These are phyloP conservation scores for Diadophis punctatus DNA, from an alignment of 2,113 vertebrate genomes.

Conservation along the genomic window DNA sequence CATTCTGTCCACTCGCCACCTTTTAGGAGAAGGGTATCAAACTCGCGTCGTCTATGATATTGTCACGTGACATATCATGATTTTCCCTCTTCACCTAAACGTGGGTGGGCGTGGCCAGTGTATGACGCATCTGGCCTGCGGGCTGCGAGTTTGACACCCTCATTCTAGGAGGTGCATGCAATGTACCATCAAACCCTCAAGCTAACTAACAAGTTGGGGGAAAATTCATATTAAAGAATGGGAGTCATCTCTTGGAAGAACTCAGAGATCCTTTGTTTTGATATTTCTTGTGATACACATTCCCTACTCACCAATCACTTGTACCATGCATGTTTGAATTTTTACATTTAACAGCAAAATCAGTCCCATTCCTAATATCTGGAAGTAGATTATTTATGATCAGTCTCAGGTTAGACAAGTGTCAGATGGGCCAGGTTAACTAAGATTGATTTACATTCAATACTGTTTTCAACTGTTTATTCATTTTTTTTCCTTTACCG, in stretches of 20 bases:
- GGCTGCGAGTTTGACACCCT: no score
- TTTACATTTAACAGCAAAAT: background rate
- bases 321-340: background rate
- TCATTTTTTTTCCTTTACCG: background rate
- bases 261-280: background rate
- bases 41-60: no score
- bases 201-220: background rate
- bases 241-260: background rate
- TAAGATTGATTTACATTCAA: constrained; percentile 4
- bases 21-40: background rate
- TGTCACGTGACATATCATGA: no score
- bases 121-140: no score
- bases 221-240: no score
- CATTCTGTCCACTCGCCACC: background rate
- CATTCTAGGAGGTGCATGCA: background rate
- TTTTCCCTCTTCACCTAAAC: no score
- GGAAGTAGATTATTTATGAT: background rate
- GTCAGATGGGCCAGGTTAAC: background rate
- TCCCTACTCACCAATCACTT: background rate
- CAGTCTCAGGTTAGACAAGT: background rate
- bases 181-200: background rate
- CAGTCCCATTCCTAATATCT: background rate
- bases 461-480: background rate
- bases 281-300: background rate
- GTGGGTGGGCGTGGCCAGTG: no score